Base-by-base conservation (phyloP, 1,140 invertebrate species). In the Heliothis subflexa region DNA sequence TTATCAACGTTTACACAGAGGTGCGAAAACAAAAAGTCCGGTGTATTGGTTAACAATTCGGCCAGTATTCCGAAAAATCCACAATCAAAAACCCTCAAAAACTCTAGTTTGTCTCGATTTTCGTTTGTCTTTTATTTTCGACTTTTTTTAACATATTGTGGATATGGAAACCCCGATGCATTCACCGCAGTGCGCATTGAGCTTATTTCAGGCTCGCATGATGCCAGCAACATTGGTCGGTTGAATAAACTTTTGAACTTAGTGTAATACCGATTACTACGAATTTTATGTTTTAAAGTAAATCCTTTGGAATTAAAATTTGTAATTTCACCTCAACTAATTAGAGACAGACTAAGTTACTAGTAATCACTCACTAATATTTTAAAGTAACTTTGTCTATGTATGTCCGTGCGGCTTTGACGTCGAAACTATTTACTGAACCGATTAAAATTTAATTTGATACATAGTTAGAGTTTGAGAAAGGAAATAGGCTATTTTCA, bases 61-160 rank as follows among this genome's bases (percentile, higher is more conserved):
- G 18, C 10, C 45, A 70, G 47, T 70, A 70, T 47, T 25, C 12
- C 47, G 47, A 70, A 70, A 52, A 70, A 70, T 70, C 13, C 66
- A 52, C 47, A 28, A 70, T 50, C 18, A 28, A 14, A 68, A 50
- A 68, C 21, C 64, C 64, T 25, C 45, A 50, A 70, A 66, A 47
- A 47, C 62, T 47, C 33, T 25, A 13, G 66, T 70, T 52, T 70
- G 47, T 66, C 40, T 47, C 40, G 16, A 47, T 64, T 64, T 66
- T 47, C 40, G 40, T 21, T 66, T 21, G 10, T 16, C 28, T 47
- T 47, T 66, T 66, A 59, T 66, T 66, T 66, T 40, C 12, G 45
- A 16, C 40, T 66, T 66, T 66, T 40, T 66, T 66, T 66, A 66
- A 66, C 62, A 66, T 66, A 66, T 66, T 47, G 62, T 66, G 62